phyloP scores from a whole-genome alignment of 2,888 invertebrate genomes.

The Dynastes grantii region DNA sequence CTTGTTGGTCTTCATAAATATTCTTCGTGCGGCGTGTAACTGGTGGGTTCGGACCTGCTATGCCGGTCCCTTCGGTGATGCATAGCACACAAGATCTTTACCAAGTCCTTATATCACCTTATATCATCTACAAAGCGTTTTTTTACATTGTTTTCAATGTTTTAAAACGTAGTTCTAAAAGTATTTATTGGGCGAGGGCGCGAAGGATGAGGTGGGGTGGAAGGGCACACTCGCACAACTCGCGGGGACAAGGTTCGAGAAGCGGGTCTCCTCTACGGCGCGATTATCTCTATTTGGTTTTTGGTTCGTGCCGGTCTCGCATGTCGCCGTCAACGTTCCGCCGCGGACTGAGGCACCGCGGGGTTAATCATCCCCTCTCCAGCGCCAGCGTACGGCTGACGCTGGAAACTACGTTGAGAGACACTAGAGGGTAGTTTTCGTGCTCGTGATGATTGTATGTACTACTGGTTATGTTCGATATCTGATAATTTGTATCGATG shows the following conservation, averaged over 20 bases:
- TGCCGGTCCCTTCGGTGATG: slow-evolving; percentile 40
- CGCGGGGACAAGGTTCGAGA: neutral
- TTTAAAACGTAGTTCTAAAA: no score
- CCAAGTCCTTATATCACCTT: no score
- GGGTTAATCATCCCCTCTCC: slow-evolving; percentile 45
- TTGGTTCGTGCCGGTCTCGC: slow-evolving; percentile 6
- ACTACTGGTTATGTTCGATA: no score
- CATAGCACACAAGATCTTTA: slow-evolving; percentile 38
- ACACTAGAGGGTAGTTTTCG: neutral
- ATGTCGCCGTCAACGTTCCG: slow-evolving; percentile 30
- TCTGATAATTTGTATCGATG: no score
- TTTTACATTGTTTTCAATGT: neutral
- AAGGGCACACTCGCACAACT: slow-evolving; percentile 25
- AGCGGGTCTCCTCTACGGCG: neutral
- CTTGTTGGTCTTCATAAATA: neutral
- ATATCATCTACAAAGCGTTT: slow-evolving; percentile 12
- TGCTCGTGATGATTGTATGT: no score
- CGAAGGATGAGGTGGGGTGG: neutral
- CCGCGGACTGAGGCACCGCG: slow-evolving; percentile 43
- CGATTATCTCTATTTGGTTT: no score
- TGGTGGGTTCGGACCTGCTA: slow-evolving; percentile 47
- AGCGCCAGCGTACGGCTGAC: slow-evolving; percentile 12
- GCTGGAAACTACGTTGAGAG: neutral
- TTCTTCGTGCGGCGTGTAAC: slow-evolving; percentile 41
- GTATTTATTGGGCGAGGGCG: no score